These are phyloP conservation scores for Anticlea derivata DNA, from an alignment of 2,888 invertebrate species.

Conservation along the genomic window DNA sequence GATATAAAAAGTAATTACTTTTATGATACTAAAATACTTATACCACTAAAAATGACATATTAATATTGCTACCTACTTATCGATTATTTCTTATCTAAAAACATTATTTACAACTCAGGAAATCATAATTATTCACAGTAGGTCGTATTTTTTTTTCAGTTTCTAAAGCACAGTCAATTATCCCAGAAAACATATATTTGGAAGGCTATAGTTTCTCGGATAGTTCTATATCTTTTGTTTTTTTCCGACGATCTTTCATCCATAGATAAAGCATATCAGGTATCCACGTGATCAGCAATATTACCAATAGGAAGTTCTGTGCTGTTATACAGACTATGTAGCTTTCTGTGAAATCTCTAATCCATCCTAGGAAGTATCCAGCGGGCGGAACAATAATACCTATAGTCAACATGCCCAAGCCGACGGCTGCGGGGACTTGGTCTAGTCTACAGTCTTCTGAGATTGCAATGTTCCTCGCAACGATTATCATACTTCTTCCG, in stretches of 20 bases:
- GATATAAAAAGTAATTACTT: too few species aligned
- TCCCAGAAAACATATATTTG: constrained; percentile 1
- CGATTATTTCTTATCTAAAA: too few species aligned
- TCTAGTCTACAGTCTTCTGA: constrained; percentile 85
- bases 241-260: constrained; percentile 33
- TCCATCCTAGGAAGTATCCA: constrained; percentile 86
- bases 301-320: constrained; percentile 81
- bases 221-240: constrained; percentile 51
- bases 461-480: constrained; percentile 88
- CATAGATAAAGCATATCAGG: constrained; percentile 79
- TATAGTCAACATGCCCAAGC: constrained; percentile 89
- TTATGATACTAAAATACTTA: too few species aligned
- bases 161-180: constrained; percentile 1
- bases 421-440: constrained; percentile 87
- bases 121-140: too few species aligned
- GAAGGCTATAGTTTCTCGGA: constrained; percentile 43
- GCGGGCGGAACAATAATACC: constrained; percentile 86
- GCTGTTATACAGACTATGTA: constrained; percentile 86
- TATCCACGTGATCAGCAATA: constrained; percentile 83
- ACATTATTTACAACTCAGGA: too few species aligned
- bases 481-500: constrained; percentile 88
- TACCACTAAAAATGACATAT: too few species aligned
- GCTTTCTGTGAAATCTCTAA: constrained; percentile 86
- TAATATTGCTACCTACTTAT: too few species aligned
- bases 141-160: too few species aligned